Percentiles rank a stretch among this genome's conserved stretches.
These are phyloP conservation scores for Cherax destructor DNA, from an alignment of 1,140 invertebrate species.

Conservation along the genomic window DNA sequence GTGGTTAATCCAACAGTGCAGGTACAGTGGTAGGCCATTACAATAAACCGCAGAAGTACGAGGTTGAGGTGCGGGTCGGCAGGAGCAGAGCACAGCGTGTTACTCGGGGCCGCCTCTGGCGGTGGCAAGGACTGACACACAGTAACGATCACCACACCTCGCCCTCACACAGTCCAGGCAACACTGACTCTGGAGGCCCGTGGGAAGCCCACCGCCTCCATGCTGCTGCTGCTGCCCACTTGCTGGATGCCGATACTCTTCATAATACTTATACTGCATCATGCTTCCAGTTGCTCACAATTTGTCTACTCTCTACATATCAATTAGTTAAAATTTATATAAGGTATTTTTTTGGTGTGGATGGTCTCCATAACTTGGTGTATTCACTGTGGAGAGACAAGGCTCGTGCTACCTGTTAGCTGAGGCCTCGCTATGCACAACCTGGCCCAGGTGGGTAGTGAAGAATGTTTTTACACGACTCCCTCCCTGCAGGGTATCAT, in stretches of 20 bases:
- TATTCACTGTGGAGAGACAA: too few relatives aligned
- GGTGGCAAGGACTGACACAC: not conserved
- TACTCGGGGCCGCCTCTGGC: not conserved
- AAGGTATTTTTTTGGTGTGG: too few relatives aligned
- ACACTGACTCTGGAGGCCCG: constrained; percentile 26
- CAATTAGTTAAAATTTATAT: too few relatives aligned
- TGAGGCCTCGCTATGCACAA: too few relatives aligned
- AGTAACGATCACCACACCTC: not conserved
- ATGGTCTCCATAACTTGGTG: too few relatives aligned
- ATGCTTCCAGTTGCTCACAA: not conserved
- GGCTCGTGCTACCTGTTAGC: too few relatives aligned
- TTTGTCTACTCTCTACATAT: not conserved
- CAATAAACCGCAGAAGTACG: too few relatives aligned
- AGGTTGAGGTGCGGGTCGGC: not conserved
- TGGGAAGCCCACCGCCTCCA: constrained; percentile 17
- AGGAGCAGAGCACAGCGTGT: not conserved
- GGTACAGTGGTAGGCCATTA: not conserved
- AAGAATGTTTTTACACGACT: too few relatives aligned
- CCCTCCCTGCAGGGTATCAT: too few relatives aligned
- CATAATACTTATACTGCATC: not conserved
- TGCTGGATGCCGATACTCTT: constrained; percentile 5
- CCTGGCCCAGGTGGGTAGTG: not conserved
- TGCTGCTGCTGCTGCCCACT: constrained; percentile 17
- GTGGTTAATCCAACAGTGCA: not conserved
- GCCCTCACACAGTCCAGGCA: constrained; percentile 18